A percentile compares a stretch with the other conserved stretches of the same genome.
phyloP scores from a whole-genome alignment of 2,113 vertebrate species.

The Scomber japonicus region DNA sequence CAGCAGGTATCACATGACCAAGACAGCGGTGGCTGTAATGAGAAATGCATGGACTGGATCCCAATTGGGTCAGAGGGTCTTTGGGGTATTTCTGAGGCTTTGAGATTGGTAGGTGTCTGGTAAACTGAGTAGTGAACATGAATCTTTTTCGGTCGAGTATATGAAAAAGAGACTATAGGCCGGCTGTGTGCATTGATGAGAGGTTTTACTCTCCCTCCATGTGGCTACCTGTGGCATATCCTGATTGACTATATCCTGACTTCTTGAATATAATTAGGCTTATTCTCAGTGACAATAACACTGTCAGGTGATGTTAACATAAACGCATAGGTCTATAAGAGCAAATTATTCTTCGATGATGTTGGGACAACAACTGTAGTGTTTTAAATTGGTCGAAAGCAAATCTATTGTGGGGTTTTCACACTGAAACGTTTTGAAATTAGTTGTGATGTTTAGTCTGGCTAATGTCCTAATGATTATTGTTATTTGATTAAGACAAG shows the following conservation, averaged over 20 bases:
- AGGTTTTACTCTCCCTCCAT: background rate
- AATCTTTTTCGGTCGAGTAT: constrained; percentile 14
- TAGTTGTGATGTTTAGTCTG: background rate
- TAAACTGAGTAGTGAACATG: constrained; percentile 22
- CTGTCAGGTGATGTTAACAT: background rate
- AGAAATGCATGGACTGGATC: constrained; percentile 66
- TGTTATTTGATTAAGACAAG: background rate
- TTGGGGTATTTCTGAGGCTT: constrained; percentile 34
- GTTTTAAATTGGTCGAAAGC: no score
- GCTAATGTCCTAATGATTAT: background rate
- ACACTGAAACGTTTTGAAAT: background rate
- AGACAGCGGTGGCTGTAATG: constrained; percentile 38
- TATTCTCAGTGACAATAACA: background rate
- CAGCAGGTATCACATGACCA: constrained; percentile 74
- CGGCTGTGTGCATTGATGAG: background rate
- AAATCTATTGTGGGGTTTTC: no score
- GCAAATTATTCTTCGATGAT: background rate
- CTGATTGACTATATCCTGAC: background rate
- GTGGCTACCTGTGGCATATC: background rate
- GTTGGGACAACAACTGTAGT: background rate
- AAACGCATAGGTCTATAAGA: background rate
- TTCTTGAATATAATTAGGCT: no score
- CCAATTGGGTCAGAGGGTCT: constrained; percentile 73
- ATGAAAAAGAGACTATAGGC: constrained; percentile 4
- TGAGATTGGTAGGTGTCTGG: background rate